phyloP scores from a whole-genome alignment of 2,888 invertebrate species.

The Himalopsyche kuldschensis region DNA sequence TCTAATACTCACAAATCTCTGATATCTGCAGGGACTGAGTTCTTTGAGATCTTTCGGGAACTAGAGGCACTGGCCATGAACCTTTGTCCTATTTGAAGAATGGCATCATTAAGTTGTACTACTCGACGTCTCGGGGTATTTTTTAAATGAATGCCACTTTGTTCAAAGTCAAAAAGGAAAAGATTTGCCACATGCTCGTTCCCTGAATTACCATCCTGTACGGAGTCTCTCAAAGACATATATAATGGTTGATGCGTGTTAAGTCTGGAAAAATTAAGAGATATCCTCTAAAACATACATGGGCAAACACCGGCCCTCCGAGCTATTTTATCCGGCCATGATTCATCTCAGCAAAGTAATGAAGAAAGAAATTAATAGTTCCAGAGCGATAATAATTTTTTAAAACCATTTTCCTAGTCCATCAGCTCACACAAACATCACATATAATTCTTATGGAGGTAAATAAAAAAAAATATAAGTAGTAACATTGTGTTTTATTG shows the following conservation, averaged over 20 bases:
- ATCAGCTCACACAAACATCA: no score
- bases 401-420: no score
- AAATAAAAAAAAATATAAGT: no score
- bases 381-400: no score
- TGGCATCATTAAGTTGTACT: constrained; percentile 83
- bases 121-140: constrained; percentile 73
- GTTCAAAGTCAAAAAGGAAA: constrained; percentile 96
- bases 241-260: constrained; percentile 90
- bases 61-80: constrained; percentile 77
- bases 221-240: constrained; percentile 71
- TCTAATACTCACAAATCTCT: constrained; percentile 64
- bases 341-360: no score
- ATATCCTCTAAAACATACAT: no score
- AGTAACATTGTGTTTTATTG: no score
- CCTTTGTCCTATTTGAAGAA: constrained; percentile 80
- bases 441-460: no score
- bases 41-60: constrained; percentile 68
- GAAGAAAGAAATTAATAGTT: no score
- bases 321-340: no score
- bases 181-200: constrained; percentile 86
- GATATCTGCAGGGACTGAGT: constrained; percentile 70
- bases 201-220: constrained; percentile 73
- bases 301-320: no score
- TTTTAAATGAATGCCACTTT: constrained; percentile 92
- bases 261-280: constrained; percentile 60